phyloP scores from a whole-genome alignment of 2,797 vertebrate species.

The Labeo calbasu region DNA sequence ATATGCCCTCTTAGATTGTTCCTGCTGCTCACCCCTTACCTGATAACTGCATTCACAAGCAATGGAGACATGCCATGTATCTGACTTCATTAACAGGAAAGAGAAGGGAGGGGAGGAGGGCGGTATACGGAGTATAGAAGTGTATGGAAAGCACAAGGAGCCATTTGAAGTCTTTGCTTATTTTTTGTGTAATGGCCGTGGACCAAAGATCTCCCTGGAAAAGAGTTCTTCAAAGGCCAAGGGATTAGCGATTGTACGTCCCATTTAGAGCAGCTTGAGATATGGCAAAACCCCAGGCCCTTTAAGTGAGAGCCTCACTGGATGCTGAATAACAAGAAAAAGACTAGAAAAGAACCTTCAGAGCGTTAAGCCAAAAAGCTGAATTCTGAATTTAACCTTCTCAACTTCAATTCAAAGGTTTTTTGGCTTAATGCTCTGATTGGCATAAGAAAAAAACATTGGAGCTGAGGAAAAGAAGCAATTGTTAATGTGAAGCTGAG shows the following conservation, averaged over 20 bases:
- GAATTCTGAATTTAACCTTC: slow-evolving; percentile 14
- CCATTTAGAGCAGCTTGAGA: slow-evolving; percentile 62
- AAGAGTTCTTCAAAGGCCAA: slow-evolving; percentile 59
- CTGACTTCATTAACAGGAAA: background rate
- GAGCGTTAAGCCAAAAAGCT: background rate
- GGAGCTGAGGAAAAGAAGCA: background rate
- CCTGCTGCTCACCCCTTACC: slow-evolving; percentile 46
- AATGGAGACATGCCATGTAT: slow-evolving; percentile 30
- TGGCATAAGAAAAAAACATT: background rate
- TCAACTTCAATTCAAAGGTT: background rate
- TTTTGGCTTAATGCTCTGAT: slow-evolving; percentile 11
- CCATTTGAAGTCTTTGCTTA: slow-evolving; percentile 59
- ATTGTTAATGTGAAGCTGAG: background rate
- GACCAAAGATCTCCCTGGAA: slow-evolving; percentile 59
- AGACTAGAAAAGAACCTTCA: slow-evolving; percentile 1
- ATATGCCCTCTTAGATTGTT: slow-evolving; percentile 55
- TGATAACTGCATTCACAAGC: slow-evolving; percentile 54
- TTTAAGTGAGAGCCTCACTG: slow-evolving; percentile 30
- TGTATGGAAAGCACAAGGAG: slow-evolving; percentile 44
- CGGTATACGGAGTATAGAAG: background rate
- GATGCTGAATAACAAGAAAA: slow-evolving; percentile 12
- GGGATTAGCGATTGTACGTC: slow-evolving; percentile 57
- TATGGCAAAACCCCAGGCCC: slow-evolving; percentile 50
- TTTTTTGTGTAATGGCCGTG: slow-evolving; percentile 52
- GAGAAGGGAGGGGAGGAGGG: background rate